Percentiles rank a stretch among this genome's conserved stretches.
phyloP scores from a whole-genome alignment of 1,140 invertebrate species.

The Hylaeus anthracinus region DNA sequence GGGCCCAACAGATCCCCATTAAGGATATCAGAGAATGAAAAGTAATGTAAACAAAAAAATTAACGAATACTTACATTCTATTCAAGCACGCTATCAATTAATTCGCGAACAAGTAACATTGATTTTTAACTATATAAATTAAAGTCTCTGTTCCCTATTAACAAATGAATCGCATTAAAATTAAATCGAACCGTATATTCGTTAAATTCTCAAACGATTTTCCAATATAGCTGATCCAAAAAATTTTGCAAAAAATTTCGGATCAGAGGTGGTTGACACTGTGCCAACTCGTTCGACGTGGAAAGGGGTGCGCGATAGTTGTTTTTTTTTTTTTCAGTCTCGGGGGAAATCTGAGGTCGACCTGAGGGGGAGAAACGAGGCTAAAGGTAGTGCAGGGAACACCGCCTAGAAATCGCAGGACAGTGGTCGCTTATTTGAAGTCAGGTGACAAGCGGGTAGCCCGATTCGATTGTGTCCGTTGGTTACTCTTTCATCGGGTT shows the following conservation, averaged over 20 bases:
- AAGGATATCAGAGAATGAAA: no score
- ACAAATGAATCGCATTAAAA: background rate
- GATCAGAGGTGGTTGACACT: background rate
- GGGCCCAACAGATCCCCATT: no score
- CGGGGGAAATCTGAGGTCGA: constrained; percentile 74
- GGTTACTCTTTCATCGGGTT: constrained; percentile 78
- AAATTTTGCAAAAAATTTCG: background rate
- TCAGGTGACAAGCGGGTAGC: constrained; percentile 73
- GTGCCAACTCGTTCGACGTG: background rate
- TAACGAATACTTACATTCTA: no score
- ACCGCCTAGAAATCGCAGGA: constrained; percentile 22
- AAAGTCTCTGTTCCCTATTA: no score
- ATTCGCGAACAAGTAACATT: no score
- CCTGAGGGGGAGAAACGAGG: constrained; percentile 1
- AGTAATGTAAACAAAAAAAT: no score
- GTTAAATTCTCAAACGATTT: background rate
- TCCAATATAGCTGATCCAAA: background rate
- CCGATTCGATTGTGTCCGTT: constrained; percentile 74
- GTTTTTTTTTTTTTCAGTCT: constrained; percentile 4
- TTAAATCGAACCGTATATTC: no score
- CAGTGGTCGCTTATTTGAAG: constrained; percentile 74
- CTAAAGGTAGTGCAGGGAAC: constrained; percentile 11
- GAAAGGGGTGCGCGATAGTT: background rate
- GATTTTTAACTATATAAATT: no score
- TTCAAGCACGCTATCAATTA: no score